These are phyloP conservation scores for Agrypnus murinus DNA, from an alignment of 2,888 invertebrate genomes.

Conservation along the genomic window DNA sequence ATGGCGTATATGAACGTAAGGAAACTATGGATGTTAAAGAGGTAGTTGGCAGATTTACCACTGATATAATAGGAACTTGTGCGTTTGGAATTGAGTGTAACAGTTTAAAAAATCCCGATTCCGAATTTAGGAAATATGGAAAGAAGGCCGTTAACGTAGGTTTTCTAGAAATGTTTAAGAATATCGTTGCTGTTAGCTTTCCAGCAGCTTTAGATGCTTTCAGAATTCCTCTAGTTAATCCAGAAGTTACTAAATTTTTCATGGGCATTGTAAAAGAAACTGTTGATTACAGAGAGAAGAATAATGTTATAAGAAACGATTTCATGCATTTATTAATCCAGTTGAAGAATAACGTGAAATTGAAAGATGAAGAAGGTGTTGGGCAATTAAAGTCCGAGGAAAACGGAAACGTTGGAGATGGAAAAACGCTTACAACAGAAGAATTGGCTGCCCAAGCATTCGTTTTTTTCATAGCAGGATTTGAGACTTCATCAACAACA, in stretches of 20 bases:
- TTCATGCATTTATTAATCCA: conserved; percentile 66
- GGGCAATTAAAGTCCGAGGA: too few relatives aligned
- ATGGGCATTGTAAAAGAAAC: background rate
- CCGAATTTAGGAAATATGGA: conserved; percentile 63
- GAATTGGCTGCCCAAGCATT: conserved; percentile 66
- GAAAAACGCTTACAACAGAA: too few relatives aligned
- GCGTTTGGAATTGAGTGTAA: conserved; percentile 73
- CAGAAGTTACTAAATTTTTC: conserved; percentile 18
- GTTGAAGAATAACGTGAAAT: conserved; percentile 61
- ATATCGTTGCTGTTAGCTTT: conserved; percentile 29
- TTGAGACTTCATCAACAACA: conserved; percentile 70
- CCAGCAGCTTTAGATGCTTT: conserved; percentile 51
- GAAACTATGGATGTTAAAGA: conserved; percentile 69
- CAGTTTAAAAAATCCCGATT: conserved; percentile 54
- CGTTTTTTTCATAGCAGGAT: conserved; percentile 71
- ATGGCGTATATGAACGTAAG: conserved; percentile 50
- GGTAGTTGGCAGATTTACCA: conserved; percentile 70
- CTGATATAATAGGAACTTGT: conserved; percentile 74
- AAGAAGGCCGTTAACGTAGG: conserved; percentile 7
- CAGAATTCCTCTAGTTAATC: background rate
- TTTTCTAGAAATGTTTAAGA: conserved; percentile 34
- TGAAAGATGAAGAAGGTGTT: background rate
- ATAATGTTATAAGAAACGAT: conserved; percentile 72
- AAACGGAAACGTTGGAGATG: too few relatives aligned
- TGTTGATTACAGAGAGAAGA: conserved; percentile 64